A percentile compares a stretch with the other conserved stretches of the same genome.
phyloP scores from a whole-genome alignment of 2,113 vertebrate species.

The Megaleporinus macrocephalus region DNA sequence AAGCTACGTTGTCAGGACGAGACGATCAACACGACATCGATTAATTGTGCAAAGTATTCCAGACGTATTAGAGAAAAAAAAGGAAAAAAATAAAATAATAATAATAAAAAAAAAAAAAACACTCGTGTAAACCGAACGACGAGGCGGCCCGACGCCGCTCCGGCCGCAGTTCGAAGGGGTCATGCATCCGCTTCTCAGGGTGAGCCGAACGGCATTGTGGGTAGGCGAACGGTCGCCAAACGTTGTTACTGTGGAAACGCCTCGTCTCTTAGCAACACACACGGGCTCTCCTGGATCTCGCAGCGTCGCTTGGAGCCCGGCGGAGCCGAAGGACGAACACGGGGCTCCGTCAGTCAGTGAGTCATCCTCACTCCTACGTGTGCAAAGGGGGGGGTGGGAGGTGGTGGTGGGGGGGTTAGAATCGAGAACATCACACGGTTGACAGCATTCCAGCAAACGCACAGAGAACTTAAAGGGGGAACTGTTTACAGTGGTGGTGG shows the following conservation, averaged over 20 bases:
- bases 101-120: constrained; percentile 18
- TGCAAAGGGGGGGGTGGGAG: not conserved
- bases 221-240: not conserved
- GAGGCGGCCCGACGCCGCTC: constrained; percentile 21
- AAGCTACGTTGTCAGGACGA: constrained; percentile 27
- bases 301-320: constrained; percentile 73
- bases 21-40: constrained; percentile 14
- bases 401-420: too few species aligned
- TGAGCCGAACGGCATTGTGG: constrained; percentile 9
- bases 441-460: not conserved
- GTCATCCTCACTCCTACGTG: constrained; percentile 11
- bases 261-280: constrained; percentile 78
- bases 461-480: too few species aligned
- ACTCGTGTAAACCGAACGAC: constrained; percentile 48
- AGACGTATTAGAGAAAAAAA: not conserved
- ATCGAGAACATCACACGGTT: not conserved
- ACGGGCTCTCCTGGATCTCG: constrained; percentile 76
- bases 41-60: constrained; percentile 55
- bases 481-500: too few species aligned
- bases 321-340: constrained; percentile 66
- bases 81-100: not conserved
- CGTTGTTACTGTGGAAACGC: constrained; percentile 71
- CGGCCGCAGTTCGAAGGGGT: not conserved
- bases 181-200: not conserved
- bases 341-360: constrained; percentile 5